Evolutionary conservation across 92 coral and sea anemone genomes (phyloP).

Genomic region (Epizoanthus fatuus): DNA sequence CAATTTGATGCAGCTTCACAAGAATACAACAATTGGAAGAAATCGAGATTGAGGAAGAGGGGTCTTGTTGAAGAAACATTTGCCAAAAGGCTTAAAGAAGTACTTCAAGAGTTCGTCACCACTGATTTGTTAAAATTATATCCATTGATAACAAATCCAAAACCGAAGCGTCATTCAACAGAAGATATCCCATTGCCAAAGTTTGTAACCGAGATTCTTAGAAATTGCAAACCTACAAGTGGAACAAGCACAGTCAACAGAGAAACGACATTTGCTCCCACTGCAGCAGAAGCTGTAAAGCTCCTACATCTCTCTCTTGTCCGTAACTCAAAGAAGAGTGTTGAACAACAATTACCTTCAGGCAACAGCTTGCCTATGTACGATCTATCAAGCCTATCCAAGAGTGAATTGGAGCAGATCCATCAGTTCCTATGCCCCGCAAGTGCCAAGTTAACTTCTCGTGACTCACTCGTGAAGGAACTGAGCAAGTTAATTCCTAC

Average conservation of each 20-base stretch:
- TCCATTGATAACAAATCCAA: background rate
- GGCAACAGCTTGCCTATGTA: background rate
- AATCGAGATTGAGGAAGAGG: background rate
- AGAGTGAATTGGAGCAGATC: constrained; percentile 2
- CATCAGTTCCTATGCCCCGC: constrained; percentile 8
- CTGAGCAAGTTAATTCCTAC: constrained; percentile 23
- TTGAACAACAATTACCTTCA: background rate
- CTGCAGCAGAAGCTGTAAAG: constrained; percentile 5
- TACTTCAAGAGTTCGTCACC: background rate
- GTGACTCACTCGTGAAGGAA: constrained; percentile 8
- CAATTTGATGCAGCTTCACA: constrained; percentile 11
- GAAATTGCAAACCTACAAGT: background rate
- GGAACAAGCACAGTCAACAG: background rate
- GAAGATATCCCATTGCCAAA: background rate
- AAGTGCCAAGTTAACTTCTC: background rate
- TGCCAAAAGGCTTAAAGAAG: background rate
- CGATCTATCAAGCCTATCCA: constrained; percentile 29
- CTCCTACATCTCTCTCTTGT: constrained; percentile 20
- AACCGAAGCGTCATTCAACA: background rate
- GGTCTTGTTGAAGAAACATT: background rate
- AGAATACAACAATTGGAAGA: constrained; percentile 12
- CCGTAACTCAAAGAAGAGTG: background rate
- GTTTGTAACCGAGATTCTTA: background rate
- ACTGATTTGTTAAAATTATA: constrained; percentile 1
- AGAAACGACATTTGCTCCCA: background rate